Evolutionary conservation across 2,113 vertebrate genomes (phyloP).

Genomic region (Hemiprocne comata): DNA sequence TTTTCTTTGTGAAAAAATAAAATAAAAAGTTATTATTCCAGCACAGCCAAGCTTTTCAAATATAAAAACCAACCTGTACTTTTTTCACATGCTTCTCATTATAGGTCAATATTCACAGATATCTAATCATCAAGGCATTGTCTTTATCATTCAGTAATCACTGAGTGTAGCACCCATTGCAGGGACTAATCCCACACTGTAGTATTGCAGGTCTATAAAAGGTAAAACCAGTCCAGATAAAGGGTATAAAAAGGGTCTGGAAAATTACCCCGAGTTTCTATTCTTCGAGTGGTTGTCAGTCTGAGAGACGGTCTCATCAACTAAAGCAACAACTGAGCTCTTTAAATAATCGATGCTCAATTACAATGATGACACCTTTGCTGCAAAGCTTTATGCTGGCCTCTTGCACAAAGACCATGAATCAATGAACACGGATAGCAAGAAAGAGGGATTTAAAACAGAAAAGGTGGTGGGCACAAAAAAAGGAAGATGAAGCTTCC

Average conservation of each 20-base stretch:
- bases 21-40: neutral
- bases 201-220: neutral
- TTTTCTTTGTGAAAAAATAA: neutral
- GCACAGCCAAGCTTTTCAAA: neutral
- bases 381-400: neutral
- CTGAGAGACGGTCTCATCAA: constrained; percentile 50
- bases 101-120: neutral
- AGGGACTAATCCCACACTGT: neutral
- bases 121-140: neutral
- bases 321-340: constrained; percentile 29
- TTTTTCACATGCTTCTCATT: neutral
- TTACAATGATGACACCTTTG: constrained; percentile 23
- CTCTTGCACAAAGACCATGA: neutral
- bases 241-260: neutral
- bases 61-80: neutral
- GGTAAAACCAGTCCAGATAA: neutral
- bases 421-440: neutral
- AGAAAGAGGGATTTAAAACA: neutral
- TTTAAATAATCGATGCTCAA: constrained; percentile 55
- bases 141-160: neutral
- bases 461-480: neutral
- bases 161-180: neutral
- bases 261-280: constrained; percentile 37
- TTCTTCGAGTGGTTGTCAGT: constrained; percentile 3
- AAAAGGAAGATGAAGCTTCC: neutral